Base-by-base conservation (phyloP, 1,140 invertebrate genomes). In the Formica selysi region DNA sequence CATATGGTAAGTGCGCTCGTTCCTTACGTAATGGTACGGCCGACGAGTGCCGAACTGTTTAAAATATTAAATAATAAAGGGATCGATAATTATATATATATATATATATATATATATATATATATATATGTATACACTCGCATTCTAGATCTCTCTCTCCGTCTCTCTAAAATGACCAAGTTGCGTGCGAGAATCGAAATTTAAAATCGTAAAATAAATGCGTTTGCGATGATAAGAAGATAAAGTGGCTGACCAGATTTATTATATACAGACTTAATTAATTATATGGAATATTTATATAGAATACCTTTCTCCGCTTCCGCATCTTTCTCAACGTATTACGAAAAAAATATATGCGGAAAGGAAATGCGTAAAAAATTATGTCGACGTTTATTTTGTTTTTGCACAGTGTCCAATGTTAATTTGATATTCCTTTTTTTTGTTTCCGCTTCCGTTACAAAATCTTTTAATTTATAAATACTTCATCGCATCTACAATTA, bases 1-100 rank as follows among this genome's bases (percentile, higher is more conserved):
- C 79, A 38, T 83, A 73, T 57, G 79, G 26, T 83, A 83, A 83
- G 79, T 83, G 79, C 38, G 79, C 38, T 70, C 68, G 68, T 48
- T 83, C 79, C 26, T 74, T 83, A 73, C 79, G 68, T 83, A 83
- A 83, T 19, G 79, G n/a, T 26, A 29, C 54, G 29, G 54, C 36
- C 16, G 62, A 81, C 68, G 57, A 44, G 57, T 83, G 54, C 54
- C 68, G 26, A 83, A 83, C 38, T 74, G 79, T 62, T 74, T 74
- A 48, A 83, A 83, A 83, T 83, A 83, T 83, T 74, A 62, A 81
- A 73, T 41, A 36, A 73, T 44, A 36, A 74, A 83, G 61, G 61
- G 54, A 38, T 62, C 79, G 68, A 83, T 74, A 83, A 57, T 73
- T 73, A 74, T 74, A 48, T 54, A 19, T 11, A 41, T 41, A 38